phyloP scores from a whole-genome alignment of 2,797 vertebrate genomes.

The Spatula clypeata region DNA sequence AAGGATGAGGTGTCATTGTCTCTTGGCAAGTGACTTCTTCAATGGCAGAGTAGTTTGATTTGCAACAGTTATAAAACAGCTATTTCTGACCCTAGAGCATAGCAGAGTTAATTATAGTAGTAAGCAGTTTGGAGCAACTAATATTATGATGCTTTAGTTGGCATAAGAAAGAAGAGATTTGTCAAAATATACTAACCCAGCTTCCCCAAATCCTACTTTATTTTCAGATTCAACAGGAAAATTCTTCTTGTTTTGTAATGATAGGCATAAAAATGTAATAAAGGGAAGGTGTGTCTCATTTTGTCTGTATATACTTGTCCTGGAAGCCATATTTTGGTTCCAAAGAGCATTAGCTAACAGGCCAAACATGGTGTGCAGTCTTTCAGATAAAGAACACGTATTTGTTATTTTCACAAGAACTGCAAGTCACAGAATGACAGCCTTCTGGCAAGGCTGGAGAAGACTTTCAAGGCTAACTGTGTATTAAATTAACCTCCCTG shows the following conservation, averaged over 20 bases:
- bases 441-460: background rate
- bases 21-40: constrained; percentile 48
- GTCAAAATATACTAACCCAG: constrained; percentile 6
- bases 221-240: constrained; percentile 17
- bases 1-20: constrained; percentile 29
- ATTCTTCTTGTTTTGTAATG: constrained; percentile 9
- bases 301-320: background rate
- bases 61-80: constrained; percentile 64
- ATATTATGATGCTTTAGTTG: constrained; percentile 46
- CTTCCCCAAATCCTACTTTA: background rate
- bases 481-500: background rate
- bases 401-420: background rate
- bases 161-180: constrained; percentile 36
- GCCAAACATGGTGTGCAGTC: background rate
- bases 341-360: background rate
- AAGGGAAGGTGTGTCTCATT: background rate
- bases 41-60: constrained; percentile 54
- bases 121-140: constrained; percentile 56
- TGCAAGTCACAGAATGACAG: background rate
- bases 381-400: background rate
- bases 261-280: background rate
- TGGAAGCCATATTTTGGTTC: background rate
- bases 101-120: constrained; percentile 47
- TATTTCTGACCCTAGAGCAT: constrained; percentile 19
- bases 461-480: background rate